A percentile compares a stretch with the other conserved stretches of the same genome.
Evolutionary conservation across 2,888 invertebrate species (phyloP).

Genomic region (Kryphioiulus occultus): DNA sequence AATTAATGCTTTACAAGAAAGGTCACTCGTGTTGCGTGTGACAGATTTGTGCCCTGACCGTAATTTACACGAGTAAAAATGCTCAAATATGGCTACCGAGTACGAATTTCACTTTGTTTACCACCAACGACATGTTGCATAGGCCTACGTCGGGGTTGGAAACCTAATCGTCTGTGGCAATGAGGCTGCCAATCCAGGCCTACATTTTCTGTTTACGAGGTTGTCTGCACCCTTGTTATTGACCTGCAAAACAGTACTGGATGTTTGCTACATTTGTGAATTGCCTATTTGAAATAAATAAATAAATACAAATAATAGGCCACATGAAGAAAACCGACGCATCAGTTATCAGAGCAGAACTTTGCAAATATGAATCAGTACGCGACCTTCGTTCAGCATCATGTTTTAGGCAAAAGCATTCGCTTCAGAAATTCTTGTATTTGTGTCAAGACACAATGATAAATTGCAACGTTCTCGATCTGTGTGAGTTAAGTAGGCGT

Average conservation of each 20-base stretch:
- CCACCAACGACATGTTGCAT: background rate
- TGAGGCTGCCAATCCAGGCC: conserved; percentile 2
- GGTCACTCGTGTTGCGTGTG: conserved; percentile 14
- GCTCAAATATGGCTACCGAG: background rate
- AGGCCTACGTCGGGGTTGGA: background rate
- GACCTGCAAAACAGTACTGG: background rate
- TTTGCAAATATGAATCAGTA: too few relatives aligned
- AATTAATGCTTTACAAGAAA: background rate
- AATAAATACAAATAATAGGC: too few relatives aligned
- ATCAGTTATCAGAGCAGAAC: background rate
- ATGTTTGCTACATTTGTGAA: background rate
- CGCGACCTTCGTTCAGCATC: too few relatives aligned
- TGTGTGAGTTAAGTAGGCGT: too few relatives aligned
- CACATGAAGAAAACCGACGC: background rate
- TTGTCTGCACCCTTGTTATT: background rate
- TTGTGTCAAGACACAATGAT: too few relatives aligned
- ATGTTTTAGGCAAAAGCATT: too few relatives aligned
- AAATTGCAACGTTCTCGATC: too few relatives aligned
- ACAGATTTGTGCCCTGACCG: conserved; percentile 7
- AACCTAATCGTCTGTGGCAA: background rate
- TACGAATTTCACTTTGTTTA: background rate
- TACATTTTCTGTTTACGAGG: background rate
- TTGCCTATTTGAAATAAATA: background rate
- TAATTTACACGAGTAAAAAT: conserved; percentile 9
- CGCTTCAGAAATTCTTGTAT: too few relatives aligned